Conservation (phyloP, 2,113 vertebrate species). For the Mesocricetus auratus region DNA sequence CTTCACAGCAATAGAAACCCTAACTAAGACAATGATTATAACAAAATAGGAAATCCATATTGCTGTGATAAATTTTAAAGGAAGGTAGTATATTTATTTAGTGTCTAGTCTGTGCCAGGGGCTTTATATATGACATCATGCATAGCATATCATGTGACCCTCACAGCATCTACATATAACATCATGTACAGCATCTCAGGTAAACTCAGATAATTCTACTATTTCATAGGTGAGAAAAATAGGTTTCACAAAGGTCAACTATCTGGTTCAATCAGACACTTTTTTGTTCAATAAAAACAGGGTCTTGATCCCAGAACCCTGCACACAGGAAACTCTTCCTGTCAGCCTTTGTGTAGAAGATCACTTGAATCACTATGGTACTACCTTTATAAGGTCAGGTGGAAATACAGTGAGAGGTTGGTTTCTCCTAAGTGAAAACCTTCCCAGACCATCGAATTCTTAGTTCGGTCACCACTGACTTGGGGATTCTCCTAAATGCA, state of each 20-base stretch:
- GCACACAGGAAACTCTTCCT: no score
- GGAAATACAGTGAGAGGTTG: not conserved
- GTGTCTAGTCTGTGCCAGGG: not conserved
- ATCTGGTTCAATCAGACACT: not conserved
- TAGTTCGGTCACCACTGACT: not conserved
- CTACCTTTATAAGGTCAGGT: not conserved
- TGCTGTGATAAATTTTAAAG: not conserved
- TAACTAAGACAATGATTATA: not conserved
- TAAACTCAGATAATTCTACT: not conserved
- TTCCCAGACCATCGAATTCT: not conserved
- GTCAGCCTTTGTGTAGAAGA: not conserved
- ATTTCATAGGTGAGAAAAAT: not conserved
- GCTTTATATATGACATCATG: not conserved
- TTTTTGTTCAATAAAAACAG: not conserved
- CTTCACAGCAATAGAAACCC: not conserved
- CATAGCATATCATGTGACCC: not conserved
- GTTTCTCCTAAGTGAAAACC: not conserved
- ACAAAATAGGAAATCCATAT: not conserved
- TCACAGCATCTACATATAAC: not conserved
- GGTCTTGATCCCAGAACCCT: not conserved
- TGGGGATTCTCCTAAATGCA: not conserved
- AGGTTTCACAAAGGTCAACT: not conserved
- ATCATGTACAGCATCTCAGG: not conserved
- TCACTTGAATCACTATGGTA: not conserved
- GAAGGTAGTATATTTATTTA: not conserved